Base-by-base conservation (phyloP, 2,113 vertebrate genomes). In the Plecotus auritus region DNA sequence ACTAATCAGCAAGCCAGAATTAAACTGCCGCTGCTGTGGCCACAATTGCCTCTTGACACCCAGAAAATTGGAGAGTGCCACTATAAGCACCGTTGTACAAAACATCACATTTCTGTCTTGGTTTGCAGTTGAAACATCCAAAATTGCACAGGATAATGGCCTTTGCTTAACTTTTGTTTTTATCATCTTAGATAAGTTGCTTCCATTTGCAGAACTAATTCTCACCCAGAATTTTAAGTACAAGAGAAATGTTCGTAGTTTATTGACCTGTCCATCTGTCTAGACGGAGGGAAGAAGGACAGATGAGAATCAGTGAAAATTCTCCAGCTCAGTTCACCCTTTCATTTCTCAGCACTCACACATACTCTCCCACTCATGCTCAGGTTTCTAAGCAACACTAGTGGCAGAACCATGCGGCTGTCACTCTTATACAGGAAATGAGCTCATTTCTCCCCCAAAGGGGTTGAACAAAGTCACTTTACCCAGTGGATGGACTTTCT, bases 121-220 rank as follows among this genome's bases (percentile, higher is more conserved):
- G 9, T 73, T 54, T 83, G 35, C 32, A 56, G 9, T 51, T 56
- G 47, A 72, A 77, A 51, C 9, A 69, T 37, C 45, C 5, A 9
- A 37, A 85, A 64, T 45, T 35, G 14, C 47, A 22, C 14, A 69
- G 40, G 69, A 82, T 90, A 78, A 37, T 69, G 51, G 32, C 72
- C 40, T 95, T 18, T 73, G 35, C 37, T 89, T 85, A 14, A 69
- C 20, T 35, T 72, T 80, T 73, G 61, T 14, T 91, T 92, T 92
- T 42, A 74, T 87, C 47, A 35, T 78, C 74, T 78, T 86, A 49
- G 45, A 76, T 88, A n/a, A 81, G n/a, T 85, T 85, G 26, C 72
- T 95, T 93, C 23, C 93, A 16, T 93, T 77, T 92, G 45, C 17
- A 67, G n/a, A 95, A 86, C 45, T 70, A 88, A 42, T 86, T 94